These are phyloP conservation scores for Atlantisia rogersi DNA, from an alignment of 2,113 vertebrate species.

Conservation along the genomic window DNA sequence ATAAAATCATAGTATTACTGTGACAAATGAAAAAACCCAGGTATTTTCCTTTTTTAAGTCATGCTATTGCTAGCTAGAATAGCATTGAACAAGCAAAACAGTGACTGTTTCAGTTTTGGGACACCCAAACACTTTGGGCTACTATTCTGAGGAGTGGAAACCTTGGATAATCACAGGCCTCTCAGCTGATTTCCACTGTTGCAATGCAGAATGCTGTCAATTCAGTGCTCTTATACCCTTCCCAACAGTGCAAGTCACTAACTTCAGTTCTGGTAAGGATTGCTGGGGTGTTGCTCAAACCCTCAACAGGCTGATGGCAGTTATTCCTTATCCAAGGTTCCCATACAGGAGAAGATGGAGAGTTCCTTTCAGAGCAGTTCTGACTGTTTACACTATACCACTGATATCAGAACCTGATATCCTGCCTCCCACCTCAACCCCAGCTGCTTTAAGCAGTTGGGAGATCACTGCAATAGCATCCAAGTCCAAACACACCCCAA, in stretches of 20 bases:
- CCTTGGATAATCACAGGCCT: background rate
- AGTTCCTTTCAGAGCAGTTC: background rate
- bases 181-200: background rate
- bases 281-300: background rate
- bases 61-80: background rate
- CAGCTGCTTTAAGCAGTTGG: background rate
- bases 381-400: background rate
- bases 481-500: background rate
- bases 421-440: background rate
- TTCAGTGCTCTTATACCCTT: background rate
- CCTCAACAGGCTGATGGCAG: fast-evolving
- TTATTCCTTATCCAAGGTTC: background rate
- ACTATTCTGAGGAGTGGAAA: background rate
- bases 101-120: background rate
- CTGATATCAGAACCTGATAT: background rate
- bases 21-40: background rate
- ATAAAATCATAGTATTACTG: background rate
- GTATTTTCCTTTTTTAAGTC: background rate
- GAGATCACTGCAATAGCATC: background rate
- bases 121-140: background rate
- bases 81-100: background rate
- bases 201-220: background rate
- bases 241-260: background rate
- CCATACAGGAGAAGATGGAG: background rate
- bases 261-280: background rate